These are phyloP conservation scores for Leptinotarsa texana DNA, from an alignment of 1,140 invertebrate genomes.

Conservation along the genomic window DNA sequence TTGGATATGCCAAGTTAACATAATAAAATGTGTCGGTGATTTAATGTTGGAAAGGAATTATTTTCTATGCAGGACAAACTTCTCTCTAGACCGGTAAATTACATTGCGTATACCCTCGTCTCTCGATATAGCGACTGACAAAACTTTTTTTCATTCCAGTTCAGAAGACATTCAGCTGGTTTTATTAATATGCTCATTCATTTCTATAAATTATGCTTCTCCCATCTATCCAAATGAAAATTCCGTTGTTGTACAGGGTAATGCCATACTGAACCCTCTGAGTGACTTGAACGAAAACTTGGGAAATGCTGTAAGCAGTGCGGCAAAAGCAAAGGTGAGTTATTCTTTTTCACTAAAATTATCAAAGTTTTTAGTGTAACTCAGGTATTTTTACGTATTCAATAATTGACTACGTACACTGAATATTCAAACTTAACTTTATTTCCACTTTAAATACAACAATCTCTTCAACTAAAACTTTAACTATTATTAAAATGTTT, in stretches of 20 bases:
- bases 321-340: slow-evolving; percentile 37
- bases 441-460: not conserved
- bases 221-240: not conserved
- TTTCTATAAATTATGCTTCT: slow-evolving; percentile 9
- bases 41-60: too few species aligned
- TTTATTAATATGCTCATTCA: not conserved
- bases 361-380: not conserved
- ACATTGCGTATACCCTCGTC: too few species aligned
- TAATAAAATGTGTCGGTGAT: too few species aligned
- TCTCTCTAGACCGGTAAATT: too few species aligned
- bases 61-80: too few species aligned
- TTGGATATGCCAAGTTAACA: too few species aligned
- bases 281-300: slow-evolving; percentile 34
- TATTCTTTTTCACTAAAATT: slow-evolving; percentile 4
- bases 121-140: not conserved
- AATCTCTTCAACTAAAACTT: not conserved
- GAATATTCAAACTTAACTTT: not conserved
- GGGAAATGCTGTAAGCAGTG: slow-evolving; percentile 33
- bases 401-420: not conserved
- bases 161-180: not conserved
- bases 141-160: slow-evolving; percentile 19
- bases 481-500: too few species aligned
- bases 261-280: slow-evolving; percentile 33
- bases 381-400: not conserved
- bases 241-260: not conserved